Percentiles rank a stretch among this genome's conserved stretches.
phyloP scores from a whole-genome alignment of 2,888 invertebrate species.

The Dermolepida albohirtum region DNA sequence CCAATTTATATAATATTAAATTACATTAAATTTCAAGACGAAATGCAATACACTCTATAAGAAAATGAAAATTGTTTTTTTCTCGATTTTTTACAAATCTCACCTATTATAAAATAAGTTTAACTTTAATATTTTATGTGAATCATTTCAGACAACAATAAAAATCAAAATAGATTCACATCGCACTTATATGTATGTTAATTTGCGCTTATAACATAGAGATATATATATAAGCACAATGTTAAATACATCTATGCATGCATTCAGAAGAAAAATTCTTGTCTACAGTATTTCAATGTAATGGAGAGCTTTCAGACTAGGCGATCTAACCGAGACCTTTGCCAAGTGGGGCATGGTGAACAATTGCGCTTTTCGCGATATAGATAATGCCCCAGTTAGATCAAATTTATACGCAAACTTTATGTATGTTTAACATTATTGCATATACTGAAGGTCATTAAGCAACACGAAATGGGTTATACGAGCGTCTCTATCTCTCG shows the following conservation, averaged over 20 bases:
- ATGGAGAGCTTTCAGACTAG: slow-evolving; percentile 16
- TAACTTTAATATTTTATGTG: no score
- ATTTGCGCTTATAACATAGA: no score
- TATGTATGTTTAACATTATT: slow-evolving; percentile 16
- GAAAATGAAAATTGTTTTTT: no score
- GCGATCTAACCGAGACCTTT: slow-evolving; percentile 11
- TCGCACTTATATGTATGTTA: no score
- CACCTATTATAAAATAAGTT: no score
- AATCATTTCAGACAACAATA: no score
- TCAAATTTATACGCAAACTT: slow-evolving; percentile 27
- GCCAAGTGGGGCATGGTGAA: slow-evolving; percentile 22
- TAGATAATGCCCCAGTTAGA: slow-evolving; percentile 30
- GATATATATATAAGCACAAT: background rate
- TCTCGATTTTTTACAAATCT: no score
- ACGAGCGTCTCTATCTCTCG: background rate
- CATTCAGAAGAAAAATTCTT: slow-evolving; percentile 9
- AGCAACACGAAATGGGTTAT: slow-evolving; percentile 1
- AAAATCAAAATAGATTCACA: no score
- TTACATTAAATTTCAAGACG: no score
- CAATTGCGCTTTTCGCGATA: slow-evolving; percentile 19
- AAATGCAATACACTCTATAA: no score
- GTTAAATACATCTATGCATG: background rate
- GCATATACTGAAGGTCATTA: slow-evolving; percentile 28
- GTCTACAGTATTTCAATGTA: slow-evolving; percentile 1
- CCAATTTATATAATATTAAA: no score